These are phyloP conservation scores for Crematogaster levior DNA, from an alignment of 2,888 invertebrate genomes.

Conservation along the genomic window DNA sequence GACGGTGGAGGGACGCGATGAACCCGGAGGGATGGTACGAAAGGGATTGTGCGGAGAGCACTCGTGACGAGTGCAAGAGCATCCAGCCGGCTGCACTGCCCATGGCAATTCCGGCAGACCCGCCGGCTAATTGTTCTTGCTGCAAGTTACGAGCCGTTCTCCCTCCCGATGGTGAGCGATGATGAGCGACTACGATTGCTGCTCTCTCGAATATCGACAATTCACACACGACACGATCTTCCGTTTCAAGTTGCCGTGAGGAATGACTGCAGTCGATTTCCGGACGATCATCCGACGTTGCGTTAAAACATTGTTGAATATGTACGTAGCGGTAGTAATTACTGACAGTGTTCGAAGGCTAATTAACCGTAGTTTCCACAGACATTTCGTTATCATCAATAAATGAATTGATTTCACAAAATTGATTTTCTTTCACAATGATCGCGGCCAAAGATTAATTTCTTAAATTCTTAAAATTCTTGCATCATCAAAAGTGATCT, in stretches of 20 bases:
- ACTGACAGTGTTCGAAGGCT: neutral
- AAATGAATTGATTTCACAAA: neutral
- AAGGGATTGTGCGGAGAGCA: conserved; percentile 19
- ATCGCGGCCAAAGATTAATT: neutral
- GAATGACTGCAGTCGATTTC: conserved; percentile 30
- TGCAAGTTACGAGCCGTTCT: conserved; percentile 55
- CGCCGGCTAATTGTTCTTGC: conserved; percentile 70
- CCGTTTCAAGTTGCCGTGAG: conserved; percentile 33
- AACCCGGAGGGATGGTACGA: conserved; percentile 1
- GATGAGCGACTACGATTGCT: conserved; percentile 45
- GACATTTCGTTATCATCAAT: neutral
- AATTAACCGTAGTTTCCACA: conserved; percentile 1
- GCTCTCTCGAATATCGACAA: conserved; percentile 47
- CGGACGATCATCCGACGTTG: conserved; percentile 15
- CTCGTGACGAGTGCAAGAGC: conserved; percentile 56
- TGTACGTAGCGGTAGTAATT: conserved; percentile 17
- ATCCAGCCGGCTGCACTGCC: conserved; percentile 68
- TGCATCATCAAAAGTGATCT: too few relatives aligned
- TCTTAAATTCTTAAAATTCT: too few relatives aligned
- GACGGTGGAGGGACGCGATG: neutral
- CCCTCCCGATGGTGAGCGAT: conserved; percentile 9
- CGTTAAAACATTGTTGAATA: conserved; percentile 12
- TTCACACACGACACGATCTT: conserved; percentile 40
- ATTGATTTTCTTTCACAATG: neutral
- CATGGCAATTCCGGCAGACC: conserved; percentile 66